Conservation (phyloP, 2,888 invertebrate species). For the Allacma fusca region DNA sequence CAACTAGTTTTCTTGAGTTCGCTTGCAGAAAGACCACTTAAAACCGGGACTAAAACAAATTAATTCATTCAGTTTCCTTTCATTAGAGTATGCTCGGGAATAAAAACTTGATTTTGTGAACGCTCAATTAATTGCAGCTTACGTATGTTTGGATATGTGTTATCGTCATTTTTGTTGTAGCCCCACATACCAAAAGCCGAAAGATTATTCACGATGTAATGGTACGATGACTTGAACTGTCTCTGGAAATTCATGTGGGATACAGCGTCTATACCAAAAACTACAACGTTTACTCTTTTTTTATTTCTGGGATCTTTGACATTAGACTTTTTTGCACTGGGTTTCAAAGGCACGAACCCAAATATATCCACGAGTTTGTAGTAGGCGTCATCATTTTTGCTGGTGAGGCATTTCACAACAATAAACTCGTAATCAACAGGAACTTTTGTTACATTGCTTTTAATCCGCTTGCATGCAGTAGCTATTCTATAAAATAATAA, state of each 20-base stretch:
- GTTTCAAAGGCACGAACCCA: neutral
- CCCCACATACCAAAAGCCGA: conserved; percentile 81
- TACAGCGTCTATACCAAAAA: conserved; percentile 85
- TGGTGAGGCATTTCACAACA: neutral
- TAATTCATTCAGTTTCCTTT: neutral
- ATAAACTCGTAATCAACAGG: neutral
- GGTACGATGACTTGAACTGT: conserved; percentile 75
- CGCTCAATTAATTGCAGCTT: neutral
- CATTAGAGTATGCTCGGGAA: neutral
- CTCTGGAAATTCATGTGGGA: conserved; percentile 85
- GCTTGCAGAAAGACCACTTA: conserved; percentile 73
- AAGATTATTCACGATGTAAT: conserved; percentile 70
- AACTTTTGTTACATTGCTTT: neutral
- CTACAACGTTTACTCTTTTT: conserved; percentile 71
- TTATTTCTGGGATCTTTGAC: neutral
- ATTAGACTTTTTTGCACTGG: neutral
- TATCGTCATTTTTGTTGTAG: conserved; percentile 93
- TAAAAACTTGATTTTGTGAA: too few relatives aligned
- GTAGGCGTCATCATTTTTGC: neutral
- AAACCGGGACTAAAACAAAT: conserved; percentile 67
- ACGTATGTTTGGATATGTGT: conserved; percentile 86
- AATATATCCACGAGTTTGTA: neutral
- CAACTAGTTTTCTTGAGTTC: conserved; percentile 68
- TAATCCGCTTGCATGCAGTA: neutral
- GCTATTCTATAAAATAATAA: neutral